Evolutionary conservation across 2,888 invertebrate genomes (phyloP), one percentile per base, ranked within the genome.

Genomic region (Oxystoma pomonae): DNA sequence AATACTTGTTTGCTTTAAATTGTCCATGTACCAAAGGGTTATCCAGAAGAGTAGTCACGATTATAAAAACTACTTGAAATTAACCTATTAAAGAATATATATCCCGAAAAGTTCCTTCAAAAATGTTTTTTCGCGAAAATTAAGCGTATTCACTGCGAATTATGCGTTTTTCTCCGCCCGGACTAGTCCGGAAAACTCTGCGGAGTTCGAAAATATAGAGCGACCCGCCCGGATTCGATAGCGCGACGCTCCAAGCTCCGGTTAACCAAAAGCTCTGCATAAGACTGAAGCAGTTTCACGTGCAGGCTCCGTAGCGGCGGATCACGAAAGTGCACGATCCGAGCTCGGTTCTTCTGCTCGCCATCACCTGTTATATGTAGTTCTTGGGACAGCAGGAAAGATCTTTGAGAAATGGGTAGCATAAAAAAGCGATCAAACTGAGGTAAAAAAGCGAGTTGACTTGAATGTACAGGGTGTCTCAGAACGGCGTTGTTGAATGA

Each of bases 301-400:
- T 74, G 73, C 72, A 72, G 70, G 69, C 69, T 72, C 70, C 71
- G 69, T 69, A 70, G 71, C 74, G 74, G 71, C 71, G 68, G 69
- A 68, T 67, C 63, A 64, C 75, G 75, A 73, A 50, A 52, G 16
- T 62, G 35, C 63, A 71, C 75, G 74, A 74, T 63, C 63, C 49
- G 58, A 64, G 64, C 57, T 69, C 68, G 62, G 57, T 59, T 60
- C 60, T 64, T 68, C 68, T 65, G 67, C 52, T 69, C 68, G 68
- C 70, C 73, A 71, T 74, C 74, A 74, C 74, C 74, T 74, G 74
- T 74, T 74, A 72, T 69, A 68, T 67, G 68, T 67, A 65, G 68
- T 70, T 67, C 68, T 68, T 66, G 57, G 64, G 67, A 64, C 67
- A 64, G 67, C 68, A 59, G 68, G 65, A 53, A 53, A 53, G 53